These are phyloP conservation scores for Phrynocephalus forsythii DNA, from an alignment of 2,797 vertebrate genomes.

Conservation along the genomic window DNA sequence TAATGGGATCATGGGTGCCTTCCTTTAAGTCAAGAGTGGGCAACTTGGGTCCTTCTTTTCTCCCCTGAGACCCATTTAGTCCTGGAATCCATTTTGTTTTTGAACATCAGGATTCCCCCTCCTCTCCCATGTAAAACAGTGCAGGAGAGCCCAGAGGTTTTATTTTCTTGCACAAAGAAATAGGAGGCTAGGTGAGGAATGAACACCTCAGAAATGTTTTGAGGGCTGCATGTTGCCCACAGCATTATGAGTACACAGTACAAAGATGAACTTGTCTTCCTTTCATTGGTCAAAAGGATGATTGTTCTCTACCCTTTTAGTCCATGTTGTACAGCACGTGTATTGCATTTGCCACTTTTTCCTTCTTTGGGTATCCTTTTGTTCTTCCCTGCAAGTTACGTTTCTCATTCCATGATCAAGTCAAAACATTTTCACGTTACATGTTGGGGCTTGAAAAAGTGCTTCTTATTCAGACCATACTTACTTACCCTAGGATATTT, in stretches of 20 bases:
- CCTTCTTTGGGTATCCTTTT: neutral
- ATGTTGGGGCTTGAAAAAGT: slow-evolving; percentile 40
- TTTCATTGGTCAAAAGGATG: neutral
- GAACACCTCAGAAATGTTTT: neutral
- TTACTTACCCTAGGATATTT: slow-evolving; percentile 63
- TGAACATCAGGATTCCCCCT: too few relatives aligned
- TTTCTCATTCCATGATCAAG: neutral
- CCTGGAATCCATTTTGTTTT: too few relatives aligned
- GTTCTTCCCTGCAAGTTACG: neutral
- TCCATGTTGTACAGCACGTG: neutral
- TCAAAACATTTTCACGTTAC: slow-evolving; percentile 50
- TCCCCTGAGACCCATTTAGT: too few relatives aligned
- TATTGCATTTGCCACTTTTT: neutral
- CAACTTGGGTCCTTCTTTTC: too few relatives aligned
- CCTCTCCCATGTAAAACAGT: too few relatives aligned
- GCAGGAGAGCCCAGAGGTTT: too few relatives aligned
- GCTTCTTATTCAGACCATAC: slow-evolving; percentile 55
- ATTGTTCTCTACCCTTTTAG: neutral
- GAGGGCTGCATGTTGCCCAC: too few relatives aligned
- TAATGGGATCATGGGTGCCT: neutral
- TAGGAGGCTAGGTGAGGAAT: neutral
- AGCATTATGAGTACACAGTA: neutral
- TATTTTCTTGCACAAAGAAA: too few relatives aligned
- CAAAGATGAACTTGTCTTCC: neutral
- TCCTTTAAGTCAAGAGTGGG: neutral